These are phyloP conservation scores for Noturus placidus DNA, from an alignment of 2,113 vertebrate species.

Conservation along the genomic window DNA sequence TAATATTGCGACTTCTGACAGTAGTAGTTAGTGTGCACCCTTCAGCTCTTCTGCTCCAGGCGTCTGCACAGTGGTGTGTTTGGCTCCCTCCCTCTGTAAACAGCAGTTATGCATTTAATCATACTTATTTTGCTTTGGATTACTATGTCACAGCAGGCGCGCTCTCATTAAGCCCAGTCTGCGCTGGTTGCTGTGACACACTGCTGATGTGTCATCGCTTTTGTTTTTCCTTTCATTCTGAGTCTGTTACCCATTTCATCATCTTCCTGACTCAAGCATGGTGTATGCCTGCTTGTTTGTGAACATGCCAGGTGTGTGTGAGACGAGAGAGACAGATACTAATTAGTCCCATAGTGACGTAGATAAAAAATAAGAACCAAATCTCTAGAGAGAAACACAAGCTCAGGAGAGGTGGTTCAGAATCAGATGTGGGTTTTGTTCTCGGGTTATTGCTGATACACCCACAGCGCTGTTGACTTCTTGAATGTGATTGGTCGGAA, in stretches of 20 bases:
- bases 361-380: background rate
- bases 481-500: background rate
- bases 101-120: slow-evolving; percentile 26
- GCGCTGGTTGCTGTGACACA: background rate
- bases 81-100: slow-evolving; percentile 40
- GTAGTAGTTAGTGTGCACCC: background rate
- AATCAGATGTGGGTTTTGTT: background rate
- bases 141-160: slow-evolving; percentile 16
- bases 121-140: slow-evolving; percentile 28
- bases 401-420: background rate
- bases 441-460: background rate
- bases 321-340: background rate
- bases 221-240: background rate
- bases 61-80: background rate
- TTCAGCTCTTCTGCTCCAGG: background rate
- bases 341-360: background rate
- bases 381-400: background rate
- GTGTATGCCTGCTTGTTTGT: background rate
- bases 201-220: slow-evolving; percentile 21
- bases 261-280: background rate
- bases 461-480: background rate
- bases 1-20: background rate
- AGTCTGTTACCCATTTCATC: slow-evolving; percentile 19
- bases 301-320: background rate
- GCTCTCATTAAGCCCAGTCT: slow-evolving; percentile 6